Conservation (phyloP, 1,140 invertebrate species). For the Drosophila pectinifera region DNA sequence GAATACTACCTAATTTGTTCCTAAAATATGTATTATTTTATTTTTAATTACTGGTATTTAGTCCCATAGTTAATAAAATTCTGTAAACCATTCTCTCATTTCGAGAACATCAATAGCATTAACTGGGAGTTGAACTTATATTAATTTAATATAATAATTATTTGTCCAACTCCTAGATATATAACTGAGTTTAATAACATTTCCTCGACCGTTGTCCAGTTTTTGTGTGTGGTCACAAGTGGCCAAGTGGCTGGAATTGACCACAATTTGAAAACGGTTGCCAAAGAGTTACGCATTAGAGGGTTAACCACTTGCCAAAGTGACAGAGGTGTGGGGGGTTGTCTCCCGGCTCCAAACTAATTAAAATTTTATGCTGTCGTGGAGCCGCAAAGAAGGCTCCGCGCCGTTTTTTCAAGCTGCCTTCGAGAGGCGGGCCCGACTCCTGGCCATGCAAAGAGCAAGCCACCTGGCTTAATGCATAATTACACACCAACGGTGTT, state of each 20-base stretch:
- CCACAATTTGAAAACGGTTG: constrained; percentile 48
- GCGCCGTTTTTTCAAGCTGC: constrained; percentile 36
- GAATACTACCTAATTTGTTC: too few relatives aligned
- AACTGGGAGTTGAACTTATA: too few relatives aligned
- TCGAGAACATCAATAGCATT: too few relatives aligned
- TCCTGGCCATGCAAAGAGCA: constrained; percentile 43
- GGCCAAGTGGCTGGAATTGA: constrained; percentile 43
- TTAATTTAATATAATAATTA: too few relatives aligned
- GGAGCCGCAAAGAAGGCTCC: constrained; percentile 62
- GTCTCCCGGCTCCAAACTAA: constrained; percentile 62
- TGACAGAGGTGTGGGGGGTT: constrained; percentile 24
- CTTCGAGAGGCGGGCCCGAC: constrained; percentile 22
- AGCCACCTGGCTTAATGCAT: constrained; percentile 72
- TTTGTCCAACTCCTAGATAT: not conserved
- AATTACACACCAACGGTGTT: constrained; percentile 81
- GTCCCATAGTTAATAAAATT: too few relatives aligned
- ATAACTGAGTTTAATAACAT: not conserved
- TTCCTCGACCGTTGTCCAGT: not conserved
- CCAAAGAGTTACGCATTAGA: constrained; percentile 12
- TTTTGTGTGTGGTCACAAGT: not conserved
- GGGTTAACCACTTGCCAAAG: constrained; percentile 20
- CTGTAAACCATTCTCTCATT: too few relatives aligned
- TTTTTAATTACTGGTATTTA: too few relatives aligned
- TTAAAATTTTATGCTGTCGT: constrained; percentile 76
- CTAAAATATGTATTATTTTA: too few relatives aligned